Conservation (phyloP, 1,140 invertebrate genomes). For the Diorhabda carinulata region DNA sequence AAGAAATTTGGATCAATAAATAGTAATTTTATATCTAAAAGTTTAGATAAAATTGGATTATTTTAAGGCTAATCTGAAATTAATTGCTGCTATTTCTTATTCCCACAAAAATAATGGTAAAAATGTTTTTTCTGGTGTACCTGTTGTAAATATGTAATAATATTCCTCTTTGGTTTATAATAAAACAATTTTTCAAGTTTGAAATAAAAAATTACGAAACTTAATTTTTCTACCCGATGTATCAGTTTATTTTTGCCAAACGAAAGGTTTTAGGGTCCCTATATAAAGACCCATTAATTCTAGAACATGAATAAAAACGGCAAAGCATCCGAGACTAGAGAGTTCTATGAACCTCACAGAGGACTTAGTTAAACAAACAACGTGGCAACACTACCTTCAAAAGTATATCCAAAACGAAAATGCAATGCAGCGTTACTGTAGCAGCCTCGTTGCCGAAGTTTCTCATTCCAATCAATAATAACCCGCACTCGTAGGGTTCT, state of each 20-base stretch:
- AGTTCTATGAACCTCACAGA: constrained; percentile 15
- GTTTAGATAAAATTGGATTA: too few species aligned
- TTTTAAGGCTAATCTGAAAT: too few species aligned
- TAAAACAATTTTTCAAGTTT: too few species aligned
- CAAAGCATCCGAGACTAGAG: constrained; percentile 2
- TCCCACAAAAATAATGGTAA: too few species aligned
- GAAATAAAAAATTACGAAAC: too few species aligned
- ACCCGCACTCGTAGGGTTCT: constrained; percentile 30
- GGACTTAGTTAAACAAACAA: constrained; percentile 6
- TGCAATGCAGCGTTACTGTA: constrained; percentile 44
- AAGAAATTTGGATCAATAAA: too few species aligned
- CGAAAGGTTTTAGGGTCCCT: background rate
- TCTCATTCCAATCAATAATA: constrained; percentile 43
- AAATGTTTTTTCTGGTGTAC: too few species aligned
- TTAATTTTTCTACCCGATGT: background rate
- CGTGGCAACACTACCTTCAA: constrained; percentile 11
- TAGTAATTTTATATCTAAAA: too few species aligned
- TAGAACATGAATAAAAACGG: constrained; percentile 12
- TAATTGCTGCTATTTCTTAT: too few species aligned
- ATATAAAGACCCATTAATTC: constrained; percentile 11
- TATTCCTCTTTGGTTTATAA: too few species aligned
- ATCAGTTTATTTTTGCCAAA: background rate
- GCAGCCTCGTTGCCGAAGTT: constrained; percentile 40
- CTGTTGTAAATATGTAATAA: too few species aligned
- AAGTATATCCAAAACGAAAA: constrained; percentile 25